Base-by-base conservation (phyloP, 2,797 vertebrate species). In the Apodemus agrarius region DNA sequence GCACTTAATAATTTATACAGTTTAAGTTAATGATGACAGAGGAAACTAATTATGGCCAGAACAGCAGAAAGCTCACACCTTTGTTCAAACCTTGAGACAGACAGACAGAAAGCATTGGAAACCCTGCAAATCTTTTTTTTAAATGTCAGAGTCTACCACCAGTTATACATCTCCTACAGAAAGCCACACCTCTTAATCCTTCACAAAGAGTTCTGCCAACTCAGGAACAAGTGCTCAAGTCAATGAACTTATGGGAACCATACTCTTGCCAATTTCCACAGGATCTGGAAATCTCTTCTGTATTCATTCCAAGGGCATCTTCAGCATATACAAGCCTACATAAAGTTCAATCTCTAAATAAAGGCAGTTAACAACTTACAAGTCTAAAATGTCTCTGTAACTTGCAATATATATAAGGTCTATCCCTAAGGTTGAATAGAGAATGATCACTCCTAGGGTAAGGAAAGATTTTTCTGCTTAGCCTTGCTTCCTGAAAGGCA, bases 81-180 rank as follows among this genome's bases (percentile, higher is more conserved):
- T 4, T 6, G 3, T 10, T 57, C 22, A 29, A 82, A 37, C 12
- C 13, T 29, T 61, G 14, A 83, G 2, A 2, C 24, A 40, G 24
- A 43, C 40, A 61, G 6, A 26, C 6, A 81, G 0, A 82, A 16
- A 82, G 14, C 4, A 17, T 4, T 40, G 80, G 14, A 4, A 40
- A 61, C 1, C 7, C 14, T 13, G 12, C 17, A 59, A 82, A 37
- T 37, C 21, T 24, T 78, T 49, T 81, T 37, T 59, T 34, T n/a
- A 4, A 24, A n/a, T 17, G 0, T 26, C n/a, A 82, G 8, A 9
- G 7, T 26, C 24, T 3, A 29, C 12, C 80, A 59, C 3, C 1
- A 59, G 22, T 61, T 57, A 40, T 24, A 40, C 9, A 61, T 5
- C n/a, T 40, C 13, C 54, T 82, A 13, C 3, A 61, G 26, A 4